These are phyloP conservation scores for Odocoileus virginianus DNA, from an alignment of 2,113 vertebrate species.

Conservation along the genomic window DNA sequence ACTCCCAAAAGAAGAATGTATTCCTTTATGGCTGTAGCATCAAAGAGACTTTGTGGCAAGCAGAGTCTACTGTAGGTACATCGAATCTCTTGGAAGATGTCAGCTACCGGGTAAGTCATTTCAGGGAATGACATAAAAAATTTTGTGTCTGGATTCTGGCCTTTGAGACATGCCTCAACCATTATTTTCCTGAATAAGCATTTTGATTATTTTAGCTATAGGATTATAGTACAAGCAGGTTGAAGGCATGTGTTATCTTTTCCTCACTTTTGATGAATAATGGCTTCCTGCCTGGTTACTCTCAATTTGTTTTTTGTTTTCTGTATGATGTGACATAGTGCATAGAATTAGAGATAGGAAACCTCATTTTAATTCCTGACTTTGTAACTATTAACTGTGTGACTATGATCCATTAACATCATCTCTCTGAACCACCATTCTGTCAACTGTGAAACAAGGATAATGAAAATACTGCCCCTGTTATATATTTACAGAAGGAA, in stretches of 20 bases:
- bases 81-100: conserved; percentile 84
- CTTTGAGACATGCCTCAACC: background rate
- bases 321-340: background rate
- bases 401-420: background rate
- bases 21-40: conserved; percentile 95
- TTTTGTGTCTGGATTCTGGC: background rate
- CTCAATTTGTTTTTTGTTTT: background rate
- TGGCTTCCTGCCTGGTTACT: background rate
- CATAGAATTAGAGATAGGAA: background rate
- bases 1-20: conserved; percentile 93
- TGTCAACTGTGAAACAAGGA: background rate
- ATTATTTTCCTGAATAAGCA: background rate
- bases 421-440: background rate
- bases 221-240: background rate
- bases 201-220: background rate
- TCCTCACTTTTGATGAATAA: background rate
- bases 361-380: background rate
- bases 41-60: conserved; percentile 94
- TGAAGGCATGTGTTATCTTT: background rate
- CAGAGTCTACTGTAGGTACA: conserved; percentile 80
- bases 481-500: background rate
- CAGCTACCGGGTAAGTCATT: conserved; percentile 86
- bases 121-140: background rate
- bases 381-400: background rate
- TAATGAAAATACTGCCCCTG: background rate